A percentile compares a stretch with the other conserved stretches of the same genome.
These are phyloP conservation scores for Sesamia inferens DNA, from an alignment of 2,888 invertebrate genomes.

Conservation along the genomic window DNA sequence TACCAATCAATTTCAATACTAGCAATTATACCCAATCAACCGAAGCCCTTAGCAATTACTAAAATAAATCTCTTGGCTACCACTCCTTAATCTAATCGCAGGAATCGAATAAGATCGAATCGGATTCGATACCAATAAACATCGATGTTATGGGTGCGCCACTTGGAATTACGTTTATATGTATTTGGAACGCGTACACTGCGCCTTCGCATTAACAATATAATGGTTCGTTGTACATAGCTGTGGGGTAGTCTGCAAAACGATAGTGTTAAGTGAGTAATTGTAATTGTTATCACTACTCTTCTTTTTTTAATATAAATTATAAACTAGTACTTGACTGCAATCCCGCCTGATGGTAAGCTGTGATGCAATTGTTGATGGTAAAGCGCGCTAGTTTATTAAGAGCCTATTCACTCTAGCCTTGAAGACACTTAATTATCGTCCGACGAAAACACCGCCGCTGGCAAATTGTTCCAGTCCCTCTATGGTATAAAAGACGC, in stretches of 20 bases:
- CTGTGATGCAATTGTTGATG: too few relatives aligned
- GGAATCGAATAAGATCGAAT: slow-evolving; percentile 45
- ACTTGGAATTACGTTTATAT: slow-evolving; percentile 54
- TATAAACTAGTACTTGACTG: too few relatives aligned
- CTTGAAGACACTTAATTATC: too few relatives aligned
- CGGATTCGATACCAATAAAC: slow-evolving; percentile 50
- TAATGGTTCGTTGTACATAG: slow-evolving; percentile 45
- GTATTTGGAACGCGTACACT: slow-evolving; percentile 43
- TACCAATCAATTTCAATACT: slow-evolving; percentile 37
- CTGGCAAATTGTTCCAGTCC: too few relatives aligned
- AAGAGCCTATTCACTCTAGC: too few relatives aligned
- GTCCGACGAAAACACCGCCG: too few relatives aligned
- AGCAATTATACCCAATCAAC: slow-evolving; percentile 36
- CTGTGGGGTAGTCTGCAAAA: background rate
- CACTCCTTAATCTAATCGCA: slow-evolving; percentile 47
- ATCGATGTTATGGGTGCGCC: slow-evolving; percentile 39
- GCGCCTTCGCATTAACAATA: slow-evolving; percentile 47
- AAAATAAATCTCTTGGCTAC: slow-evolving; percentile 44
- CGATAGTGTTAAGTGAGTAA: slow-evolving; percentile 12
- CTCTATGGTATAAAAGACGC: too few relatives aligned
- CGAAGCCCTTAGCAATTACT: slow-evolving; percentile 35
- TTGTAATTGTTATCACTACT: background rate
- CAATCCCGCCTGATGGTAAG: too few relatives aligned
- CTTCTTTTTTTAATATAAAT: too few relatives aligned
- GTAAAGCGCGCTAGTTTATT: too few relatives aligned